Evolutionary conservation across 2,888 invertebrate genomes (phyloP).

Genomic region (Mamestra brassicae): DNA sequence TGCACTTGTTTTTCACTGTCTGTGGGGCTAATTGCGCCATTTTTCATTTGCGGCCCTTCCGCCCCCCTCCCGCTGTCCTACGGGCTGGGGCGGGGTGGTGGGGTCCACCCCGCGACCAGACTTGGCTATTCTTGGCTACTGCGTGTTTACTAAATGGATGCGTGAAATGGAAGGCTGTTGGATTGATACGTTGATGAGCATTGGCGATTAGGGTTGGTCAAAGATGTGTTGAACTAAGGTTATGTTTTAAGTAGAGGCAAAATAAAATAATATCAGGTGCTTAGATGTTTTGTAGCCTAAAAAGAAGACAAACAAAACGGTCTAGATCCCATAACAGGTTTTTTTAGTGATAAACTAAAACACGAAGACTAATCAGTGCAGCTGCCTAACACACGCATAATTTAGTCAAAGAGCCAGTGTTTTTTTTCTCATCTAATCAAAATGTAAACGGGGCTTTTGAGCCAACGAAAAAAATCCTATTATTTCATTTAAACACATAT

Average conservation of each 20-base stretch:
- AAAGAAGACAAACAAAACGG: not conserved
- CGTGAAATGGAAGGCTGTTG: slow-evolving; percentile 62
- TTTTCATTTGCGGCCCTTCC: slow-evolving; percentile 86
- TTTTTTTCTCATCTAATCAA: not conserved
- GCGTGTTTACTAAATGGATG: slow-evolving; percentile 77
- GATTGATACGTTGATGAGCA: slow-evolving; percentile 47
- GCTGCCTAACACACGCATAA: slow-evolving; percentile 7
- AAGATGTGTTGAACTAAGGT: not conserved
- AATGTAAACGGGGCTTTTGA: slow-evolving; percentile 12
- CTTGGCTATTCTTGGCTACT: slow-evolving; percentile 75
- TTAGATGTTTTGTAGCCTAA: not conserved
- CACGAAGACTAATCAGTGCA: slow-evolving; percentile 6
- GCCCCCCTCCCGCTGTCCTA: slow-evolving; percentile 64
- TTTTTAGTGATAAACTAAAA: slow-evolving; percentile 7
- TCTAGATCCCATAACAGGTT: not conserved
- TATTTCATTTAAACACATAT: slow-evolving; percentile 22
- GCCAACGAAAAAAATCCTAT: slow-evolving; percentile 8
- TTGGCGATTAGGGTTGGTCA: slow-evolving; percentile 20
- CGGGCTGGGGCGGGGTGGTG: slow-evolving; percentile 52
- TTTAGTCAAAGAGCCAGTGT: slow-evolving; percentile 15
- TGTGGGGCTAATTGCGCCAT: slow-evolving; percentile 89
- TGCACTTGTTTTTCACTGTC: slow-evolving; percentile 91
- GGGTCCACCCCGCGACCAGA: slow-evolving; percentile 68
- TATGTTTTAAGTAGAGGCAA: too few species aligned
- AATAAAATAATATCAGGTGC: not conserved